Conservation (phyloP, 2,888 invertebrate species). For the Agrochola litura region DNA sequence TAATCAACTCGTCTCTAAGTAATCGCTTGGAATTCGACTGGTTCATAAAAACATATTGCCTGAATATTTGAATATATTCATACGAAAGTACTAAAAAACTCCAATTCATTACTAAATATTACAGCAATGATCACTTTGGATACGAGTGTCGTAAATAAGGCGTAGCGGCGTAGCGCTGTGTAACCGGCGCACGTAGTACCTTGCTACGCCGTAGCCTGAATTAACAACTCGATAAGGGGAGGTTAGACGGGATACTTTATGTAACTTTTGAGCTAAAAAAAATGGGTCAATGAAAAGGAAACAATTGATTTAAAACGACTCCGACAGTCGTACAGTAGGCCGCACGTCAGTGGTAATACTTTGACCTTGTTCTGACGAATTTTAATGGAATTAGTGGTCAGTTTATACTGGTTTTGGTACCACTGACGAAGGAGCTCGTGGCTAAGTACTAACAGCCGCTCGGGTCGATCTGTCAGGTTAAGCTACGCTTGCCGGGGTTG, state of each 20-base stretch:
- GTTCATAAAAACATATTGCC: conserved; percentile 19
- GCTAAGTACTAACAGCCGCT: no score
- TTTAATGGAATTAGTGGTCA: neutral
- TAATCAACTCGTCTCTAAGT: neutral
- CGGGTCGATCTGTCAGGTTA: no score
- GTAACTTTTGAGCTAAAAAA: conserved; percentile 3
- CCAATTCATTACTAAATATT: conserved; percentile 61
- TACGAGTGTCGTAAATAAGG: conserved; percentile 65
- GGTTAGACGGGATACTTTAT: conserved; percentile 28
- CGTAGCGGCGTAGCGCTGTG: conserved; percentile 60
- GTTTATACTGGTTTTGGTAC: neutral
- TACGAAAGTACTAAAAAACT: conserved; percentile 42
- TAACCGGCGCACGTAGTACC: conserved; percentile 65
- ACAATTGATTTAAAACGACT: neutral
- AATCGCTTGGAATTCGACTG: neutral
- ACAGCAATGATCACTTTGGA: conserved; percentile 64
- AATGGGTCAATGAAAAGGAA: neutral
- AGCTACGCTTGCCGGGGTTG: no score
- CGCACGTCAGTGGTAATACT: neutral
- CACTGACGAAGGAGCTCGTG: no score
- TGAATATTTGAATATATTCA: conserved; percentile 32
- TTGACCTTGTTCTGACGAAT: neutral
- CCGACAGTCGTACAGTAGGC: neutral
- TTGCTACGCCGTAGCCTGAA: conserved; percentile 65
- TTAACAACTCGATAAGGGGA: conserved; percentile 52